Evolutionary conservation across 1,140 invertebrate species (phyloP), one percentile per base, ranked within the genome.

Genomic region (Drosophila varians): DNA sequence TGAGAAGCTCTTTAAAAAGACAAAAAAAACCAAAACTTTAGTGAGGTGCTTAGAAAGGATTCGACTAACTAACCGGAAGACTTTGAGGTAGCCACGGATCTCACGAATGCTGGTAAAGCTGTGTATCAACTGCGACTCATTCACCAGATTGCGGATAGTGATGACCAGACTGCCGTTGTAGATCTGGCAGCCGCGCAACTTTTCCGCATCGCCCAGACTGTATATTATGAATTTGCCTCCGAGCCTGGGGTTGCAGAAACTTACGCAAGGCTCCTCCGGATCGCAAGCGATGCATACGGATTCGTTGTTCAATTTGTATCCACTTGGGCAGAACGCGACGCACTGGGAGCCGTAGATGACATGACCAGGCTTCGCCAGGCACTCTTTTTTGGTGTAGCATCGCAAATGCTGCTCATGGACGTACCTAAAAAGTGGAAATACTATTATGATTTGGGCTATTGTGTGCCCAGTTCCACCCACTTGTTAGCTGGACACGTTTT

Each of bases 1-100:
- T 90, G 43, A 0, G 65, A 64, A 3, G 89, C 79, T 2, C 88
- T 90, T 21, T 1, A 12, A 4, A 46, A 38, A 36, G n/a, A 6
- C 0, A 12, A 1, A 12, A 4, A 46, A 38, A 36, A 14, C 7
- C 0, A 12, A 1, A 5, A 8, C 11, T n/a, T 14, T 6, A 38
- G 14, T 7, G 3, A 14, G 2, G 1, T 9, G 1, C 2, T 25
- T 16, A 6, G 16, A 1, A 3, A 12, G 5, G 2, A 28, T 40
- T 2, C 6, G 1, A 12, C 21, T 21, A n/a, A 8, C 72, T 5
- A n/a, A 89, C 89, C 89, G 78, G 61, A 47, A 71, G 14, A 90
- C 69, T 55, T 90, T 90, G 4, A 90, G 62, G 46, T 80, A 56
- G 4, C 89, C 89, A 1, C 72, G 57, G 49, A 90, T 89, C 40